Base-by-base conservation (phyloP, 2,888 invertebrate genomes). In the Asteroscopus sphinx region DNA sequence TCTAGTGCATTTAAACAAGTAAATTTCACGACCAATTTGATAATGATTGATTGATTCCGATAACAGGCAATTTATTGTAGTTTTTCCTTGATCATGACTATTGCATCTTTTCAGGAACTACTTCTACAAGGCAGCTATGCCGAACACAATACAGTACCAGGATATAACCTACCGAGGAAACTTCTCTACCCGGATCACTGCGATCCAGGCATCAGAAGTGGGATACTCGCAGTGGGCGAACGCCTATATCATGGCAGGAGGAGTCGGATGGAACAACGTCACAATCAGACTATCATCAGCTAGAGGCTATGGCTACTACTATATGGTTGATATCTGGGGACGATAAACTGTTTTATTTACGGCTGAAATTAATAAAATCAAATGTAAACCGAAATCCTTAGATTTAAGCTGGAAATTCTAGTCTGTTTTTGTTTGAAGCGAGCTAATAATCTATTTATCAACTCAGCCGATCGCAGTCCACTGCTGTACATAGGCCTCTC, bases 251-350 rank as follows among this genome's bases (percentile, higher is more conserved):
- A 17, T 81, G 0, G 64, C 9, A 0, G 86, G 85, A 0, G 90
- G 91, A 0, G 17, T 88, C 0, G 83, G 85, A 0, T 54, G 70
- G 25, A 84, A 75, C 44, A 85, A 87, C 17, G 88, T 81, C 0
- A 88, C 88, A 0, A 49, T 91, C 1, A 70, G 90, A 13, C 76
- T 87, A 2, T 83, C 87, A 12, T 83, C 89, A 0, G 75, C 80
- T 0, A 76, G 80, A 2, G 87, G 91, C 0, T 83, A 82, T 16
- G 92, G 92, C 0, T 92, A 84, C 41, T 82, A 92, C 52, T 91
- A 89, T 52, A 55, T 75, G 0, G 55, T 91, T 1, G 87, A 88
- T 3, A 73, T 92, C 35, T 91, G 87, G 87, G 91, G 90, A 25
- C 85, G 80, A 16, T 87, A 80, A 70, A 33, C 6, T 3, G 28